Evolutionary conservation across 2,888 invertebrate genomes (phyloP).

Genomic region (Ormia ochracea): DNA sequence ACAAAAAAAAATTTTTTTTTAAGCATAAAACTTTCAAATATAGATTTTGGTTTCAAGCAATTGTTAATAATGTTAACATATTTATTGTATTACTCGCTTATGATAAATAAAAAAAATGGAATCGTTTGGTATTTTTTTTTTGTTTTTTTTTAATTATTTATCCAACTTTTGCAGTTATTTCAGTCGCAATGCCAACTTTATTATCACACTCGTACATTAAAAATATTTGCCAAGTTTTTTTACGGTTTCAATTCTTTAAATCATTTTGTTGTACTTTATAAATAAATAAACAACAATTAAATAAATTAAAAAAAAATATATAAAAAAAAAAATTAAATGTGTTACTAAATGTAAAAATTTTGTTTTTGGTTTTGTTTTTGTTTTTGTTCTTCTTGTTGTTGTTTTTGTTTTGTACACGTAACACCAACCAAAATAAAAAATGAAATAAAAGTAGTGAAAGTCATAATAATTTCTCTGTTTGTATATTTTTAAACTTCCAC

Average conservation of each 20-base stretch:
- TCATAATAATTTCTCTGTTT: slow-evolving; percentile 58
- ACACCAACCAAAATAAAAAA: slow-evolving; percentile 26
- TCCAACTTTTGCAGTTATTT: slow-evolving; percentile 32
- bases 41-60: neutral
- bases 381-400: neutral
- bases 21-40: neutral
- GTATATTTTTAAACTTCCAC: slow-evolving; percentile 40
- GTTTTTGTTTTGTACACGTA: too few species aligned
- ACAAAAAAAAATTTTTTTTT: too few species aligned
- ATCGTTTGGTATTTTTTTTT: slow-evolving; percentile 1
- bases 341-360: slow-evolving; percentile 3
- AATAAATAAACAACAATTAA: slow-evolving; percentile 14
- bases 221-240: slow-evolving; percentile 45
- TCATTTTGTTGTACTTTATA: slow-evolving; percentile 20
- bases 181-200: slow-evolving; percentile 23
- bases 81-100: neutral
- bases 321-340: slow-evolving; percentile 47
- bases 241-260: slow-evolving; percentile 25
- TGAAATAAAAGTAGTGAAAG: slow-evolving; percentile 60
- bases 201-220: neutral
- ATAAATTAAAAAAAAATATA: too few species aligned
- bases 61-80: neutral
- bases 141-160: neutral
- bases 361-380: neutral
- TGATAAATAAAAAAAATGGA: neutral